Evolutionary conservation across 2,888 invertebrate species (phyloP).

Genomic region (Hypsopygia costalis): DNA sequence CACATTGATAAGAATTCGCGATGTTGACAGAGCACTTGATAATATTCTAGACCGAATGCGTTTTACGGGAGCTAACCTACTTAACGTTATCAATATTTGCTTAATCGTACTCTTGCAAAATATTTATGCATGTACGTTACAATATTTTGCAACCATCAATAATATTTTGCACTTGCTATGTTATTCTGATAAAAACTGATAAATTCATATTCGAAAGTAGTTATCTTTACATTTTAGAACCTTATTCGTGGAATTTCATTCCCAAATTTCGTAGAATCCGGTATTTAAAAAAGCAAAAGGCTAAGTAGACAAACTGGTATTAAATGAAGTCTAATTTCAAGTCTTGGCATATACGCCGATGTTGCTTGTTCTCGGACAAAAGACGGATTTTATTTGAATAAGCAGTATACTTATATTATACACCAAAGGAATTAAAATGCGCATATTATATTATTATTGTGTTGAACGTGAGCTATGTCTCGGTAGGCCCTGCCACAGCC

Average conservation of each 20-base stretch:
- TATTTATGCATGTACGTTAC: constrained; percentile 28
- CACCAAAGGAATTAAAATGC: constrained; percentile 10
- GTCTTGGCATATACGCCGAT: background rate
- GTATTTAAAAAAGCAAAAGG: background rate
- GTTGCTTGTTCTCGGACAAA: background rate
- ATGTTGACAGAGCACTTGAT: constrained; percentile 68
- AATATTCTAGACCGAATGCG: constrained; percentile 66
- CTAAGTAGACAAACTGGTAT: constrained; percentile 8
- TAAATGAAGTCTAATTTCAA: background rate
- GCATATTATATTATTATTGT: constrained; percentile 13
- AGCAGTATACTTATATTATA: too few species aligned
- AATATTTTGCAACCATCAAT: constrained; percentile 13
- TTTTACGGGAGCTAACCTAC: constrained; percentile 72
- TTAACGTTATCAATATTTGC: constrained; percentile 68
- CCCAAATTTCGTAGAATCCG: background rate
- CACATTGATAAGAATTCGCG: constrained; percentile 66
- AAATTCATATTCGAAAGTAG: background rate
- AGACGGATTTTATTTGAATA: constrained; percentile 3
- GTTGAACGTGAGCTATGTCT: constrained; percentile 14
- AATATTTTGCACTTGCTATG: background rate
- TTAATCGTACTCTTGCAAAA: constrained; percentile 63
- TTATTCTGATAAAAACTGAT: background rate
- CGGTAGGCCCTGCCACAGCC: constrained; percentile 25
- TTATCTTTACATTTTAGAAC: background rate
- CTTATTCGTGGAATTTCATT: too few species aligned